Conservation (phyloP, 1,140 invertebrate species). For the Pachypsylla venusta region DNA sequence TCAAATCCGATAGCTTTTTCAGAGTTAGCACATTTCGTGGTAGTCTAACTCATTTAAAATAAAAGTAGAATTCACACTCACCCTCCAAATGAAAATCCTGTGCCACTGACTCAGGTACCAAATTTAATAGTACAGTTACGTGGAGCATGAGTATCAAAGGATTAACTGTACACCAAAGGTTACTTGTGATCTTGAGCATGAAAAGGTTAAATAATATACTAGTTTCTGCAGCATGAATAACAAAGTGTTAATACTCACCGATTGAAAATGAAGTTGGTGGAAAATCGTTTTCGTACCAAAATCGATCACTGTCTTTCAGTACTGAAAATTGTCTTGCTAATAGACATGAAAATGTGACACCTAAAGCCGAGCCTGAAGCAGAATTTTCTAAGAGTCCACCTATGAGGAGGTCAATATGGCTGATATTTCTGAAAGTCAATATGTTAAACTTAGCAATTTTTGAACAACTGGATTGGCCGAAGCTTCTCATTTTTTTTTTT, state of each 20-base stretch:
- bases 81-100: too few relatives aligned
- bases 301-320: constrained; percentile 67
- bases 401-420: constrained; percentile 73
- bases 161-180: not conserved
- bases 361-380: constrained; percentile 59
- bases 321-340: constrained; percentile 63
- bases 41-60: too few relatives aligned
- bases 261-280: constrained; percentile 67
- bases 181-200: not conserved
- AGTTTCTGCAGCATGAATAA: not conserved
- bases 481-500: too few relatives aligned
- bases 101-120: too few relatives aligned
- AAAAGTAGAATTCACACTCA: too few relatives aligned
- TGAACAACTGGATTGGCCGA: too few relatives aligned
- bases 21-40: too few relatives aligned
- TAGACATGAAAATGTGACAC: constrained; percentile 74
- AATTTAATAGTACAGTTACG: too few relatives aligned
- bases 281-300: constrained; percentile 93
- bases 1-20: too few relatives aligned
- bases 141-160: not conserved
- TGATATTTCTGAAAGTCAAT: constrained; percentile 40
- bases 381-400: constrained; percentile 73
- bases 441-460: too few relatives aligned
- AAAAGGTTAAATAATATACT: not conserved
- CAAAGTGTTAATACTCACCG: constrained; percentile 26